Evolutionary conservation across 2,888 invertebrate genomes (phyloP).

Genomic region (Drosophila tripunctata): DNA sequence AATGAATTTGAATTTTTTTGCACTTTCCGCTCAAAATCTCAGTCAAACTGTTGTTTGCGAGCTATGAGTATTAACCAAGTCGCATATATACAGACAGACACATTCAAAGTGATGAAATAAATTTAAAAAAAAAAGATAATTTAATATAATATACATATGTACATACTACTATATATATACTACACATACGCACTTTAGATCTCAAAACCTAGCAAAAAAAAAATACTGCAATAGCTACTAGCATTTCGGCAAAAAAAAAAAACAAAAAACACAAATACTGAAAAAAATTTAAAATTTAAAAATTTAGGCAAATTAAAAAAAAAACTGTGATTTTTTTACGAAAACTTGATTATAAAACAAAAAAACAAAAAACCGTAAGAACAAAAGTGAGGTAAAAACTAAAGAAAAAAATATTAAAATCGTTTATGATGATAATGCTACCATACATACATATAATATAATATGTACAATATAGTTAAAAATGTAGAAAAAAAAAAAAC

Average conservation of each 20-base stretch:
- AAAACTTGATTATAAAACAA: conserved; percentile 70
- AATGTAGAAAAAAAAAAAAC: too few relatives aligned
- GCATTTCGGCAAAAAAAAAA: conserved; percentile 61
- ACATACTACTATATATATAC: conserved; percentile 1
- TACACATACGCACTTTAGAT: conserved; percentile 43
- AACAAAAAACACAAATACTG: conserved; percentile 10
- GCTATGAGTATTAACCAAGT: too few relatives aligned
- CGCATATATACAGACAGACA: too few relatives aligned
- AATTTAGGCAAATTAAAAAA: conserved; percentile 77
- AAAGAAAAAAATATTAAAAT: conserved; percentile 21
- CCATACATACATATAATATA: too few relatives aligned
- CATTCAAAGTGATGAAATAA: too few relatives aligned
- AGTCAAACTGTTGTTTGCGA: too few relatives aligned
- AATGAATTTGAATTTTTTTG: too few relatives aligned
- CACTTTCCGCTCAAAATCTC: too few relatives aligned
- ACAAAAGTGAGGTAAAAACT: background rate
- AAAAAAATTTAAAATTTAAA: conserved; percentile 26
- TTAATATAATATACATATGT: conserved; percentile 6
- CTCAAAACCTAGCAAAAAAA: conserved; percentile 41
- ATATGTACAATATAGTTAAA: too few relatives aligned
- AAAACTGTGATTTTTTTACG: conserved; percentile 83
- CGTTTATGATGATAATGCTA: conserved; percentile 45
- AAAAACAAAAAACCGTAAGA: conserved; percentile 18
- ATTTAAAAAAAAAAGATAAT: too few relatives aligned
- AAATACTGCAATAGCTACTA: conserved; percentile 57